Evolutionary conservation across 1,140 invertebrate species (phyloP).

Genomic region (Cherax quadricarinatus): DNA sequence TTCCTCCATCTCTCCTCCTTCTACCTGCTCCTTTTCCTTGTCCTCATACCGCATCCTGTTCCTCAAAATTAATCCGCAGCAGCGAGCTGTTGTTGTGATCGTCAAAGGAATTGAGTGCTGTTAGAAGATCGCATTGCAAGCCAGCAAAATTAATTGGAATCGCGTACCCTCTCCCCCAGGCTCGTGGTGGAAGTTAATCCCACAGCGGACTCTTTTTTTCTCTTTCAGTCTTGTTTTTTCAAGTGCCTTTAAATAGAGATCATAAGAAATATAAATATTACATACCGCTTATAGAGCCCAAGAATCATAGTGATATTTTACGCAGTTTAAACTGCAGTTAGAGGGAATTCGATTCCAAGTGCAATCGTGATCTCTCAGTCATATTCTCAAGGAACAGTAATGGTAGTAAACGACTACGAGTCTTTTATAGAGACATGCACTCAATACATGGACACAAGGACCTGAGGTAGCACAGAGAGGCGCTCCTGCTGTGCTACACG

Average conservation of each 20-base stretch:
- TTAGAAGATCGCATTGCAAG: constrained; percentile 28
- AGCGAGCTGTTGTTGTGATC: constrained; percentile 47
- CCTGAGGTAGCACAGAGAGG: too few relatives aligned
- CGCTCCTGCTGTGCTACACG: too few relatives aligned
- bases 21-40: neutral
- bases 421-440: too few relatives aligned
- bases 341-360: too few relatives aligned
- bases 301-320: too few relatives aligned
- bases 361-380: neutral
- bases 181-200: neutral
- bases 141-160: constrained; percentile 40
- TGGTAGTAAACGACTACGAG: too few relatives aligned
- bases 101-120: constrained; percentile 31
- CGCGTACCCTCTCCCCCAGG: neutral
- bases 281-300: too few relatives aligned
- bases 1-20: neutral
- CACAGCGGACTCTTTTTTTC: constrained; percentile 5
- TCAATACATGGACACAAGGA: too few relatives aligned
- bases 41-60: constrained; percentile 12
- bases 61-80: constrained; percentile 45
- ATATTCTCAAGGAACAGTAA: too few relatives aligned
- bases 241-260: too few relatives aligned
- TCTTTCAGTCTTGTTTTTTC: neutral
- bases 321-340: too few relatives aligned
- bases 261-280: too few relatives aligned